Evolutionary conservation across 1,140 invertebrate species (phyloP).

Genomic region (Drosophila guanche): DNA sequence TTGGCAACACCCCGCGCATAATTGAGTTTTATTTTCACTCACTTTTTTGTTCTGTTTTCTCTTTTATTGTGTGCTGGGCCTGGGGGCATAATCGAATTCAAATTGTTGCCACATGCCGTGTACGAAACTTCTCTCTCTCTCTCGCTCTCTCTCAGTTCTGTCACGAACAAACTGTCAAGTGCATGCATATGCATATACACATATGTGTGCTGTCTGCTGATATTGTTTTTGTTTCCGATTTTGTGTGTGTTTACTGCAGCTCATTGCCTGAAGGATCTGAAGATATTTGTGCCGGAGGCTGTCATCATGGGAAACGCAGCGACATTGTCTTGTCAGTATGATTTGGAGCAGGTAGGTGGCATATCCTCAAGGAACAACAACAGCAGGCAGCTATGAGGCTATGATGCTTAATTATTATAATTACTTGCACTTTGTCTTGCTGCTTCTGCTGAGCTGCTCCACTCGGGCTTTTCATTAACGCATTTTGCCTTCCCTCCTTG

Average conservation of each 20-base stretch:
- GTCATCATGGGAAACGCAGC: constrained; percentile 89
- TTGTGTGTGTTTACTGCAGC: constrained; percentile 29
- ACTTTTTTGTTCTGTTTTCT: constrained; percentile 1
- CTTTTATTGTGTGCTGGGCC: constrained; percentile 3
- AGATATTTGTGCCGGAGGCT: constrained; percentile 89
- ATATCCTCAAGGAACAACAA: constrained; percentile 42
- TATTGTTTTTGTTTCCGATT: neutral
- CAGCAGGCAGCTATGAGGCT: constrained; percentile 24
- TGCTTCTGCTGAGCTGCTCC: constrained; percentile 28
- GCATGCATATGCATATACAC: constrained; percentile 35
- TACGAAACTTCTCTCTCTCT: constrained; percentile 15
- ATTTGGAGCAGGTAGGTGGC: constrained; percentile 87
- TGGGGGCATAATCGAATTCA: constrained; percentile 62
- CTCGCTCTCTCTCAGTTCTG: constrained; percentile 11
- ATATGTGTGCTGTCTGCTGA: constrained; percentile 10
- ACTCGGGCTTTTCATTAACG: constrained; percentile 65
- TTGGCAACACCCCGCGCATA: constrained; percentile 36
- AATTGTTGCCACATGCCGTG: constrained; percentile 32
- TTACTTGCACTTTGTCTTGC: constrained; percentile 77
- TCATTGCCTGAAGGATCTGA: constrained; percentile 87
- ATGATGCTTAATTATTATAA: constrained; percentile 78
- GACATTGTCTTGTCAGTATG: constrained; percentile 90
- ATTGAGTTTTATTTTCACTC: constrained; percentile 63
- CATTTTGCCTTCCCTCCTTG: constrained; percentile 42
- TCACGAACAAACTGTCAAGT: constrained; percentile 35